These are phyloP conservation scores for Plecturocebus donacophilus DNA, from an alignment of 2,113 vertebrate species.

Conservation along the genomic window DNA sequence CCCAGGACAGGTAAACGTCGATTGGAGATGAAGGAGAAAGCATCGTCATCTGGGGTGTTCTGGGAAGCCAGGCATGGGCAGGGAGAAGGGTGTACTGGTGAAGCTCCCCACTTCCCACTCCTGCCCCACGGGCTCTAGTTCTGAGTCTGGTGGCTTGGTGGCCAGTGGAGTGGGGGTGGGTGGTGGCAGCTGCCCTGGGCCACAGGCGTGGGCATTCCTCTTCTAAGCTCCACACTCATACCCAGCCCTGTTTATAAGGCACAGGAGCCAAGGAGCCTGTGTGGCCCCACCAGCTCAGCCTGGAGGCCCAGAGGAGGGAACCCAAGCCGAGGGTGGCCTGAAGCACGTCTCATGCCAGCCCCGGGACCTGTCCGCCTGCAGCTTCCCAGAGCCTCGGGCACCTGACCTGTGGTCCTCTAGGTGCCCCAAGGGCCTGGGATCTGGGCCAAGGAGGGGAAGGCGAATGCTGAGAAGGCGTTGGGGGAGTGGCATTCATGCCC, in stretches of 20 bases:
- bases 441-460: conserved; percentile 22
- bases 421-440: not conserved
- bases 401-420: conserved; percentile 30
- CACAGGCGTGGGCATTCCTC: not conserved
- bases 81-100: not conserved
- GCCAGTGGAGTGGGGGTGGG: not conserved
- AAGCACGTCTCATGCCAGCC: not conserved
- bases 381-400: not conserved
- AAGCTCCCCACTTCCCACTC: not conserved
- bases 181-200: not conserved
- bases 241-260: not conserved
- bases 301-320: conserved; percentile 19
- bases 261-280: conserved; percentile 10
- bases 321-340: not conserved
- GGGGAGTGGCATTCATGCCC: conserved; percentile 15
- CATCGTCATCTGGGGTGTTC: not conserved
- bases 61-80: not conserved
- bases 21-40: not conserved
- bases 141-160: not conserved
- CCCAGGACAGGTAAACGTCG: not conserved
- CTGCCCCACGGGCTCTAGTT: not conserved
- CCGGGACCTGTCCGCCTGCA: not conserved
- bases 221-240: not conserved
- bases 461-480: not conserved
- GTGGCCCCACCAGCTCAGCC: conserved; percentile 11